Evolutionary conservation across 2,888 invertebrate genomes (phyloP).

Genomic region (Chelonus formosanus): DNA sequence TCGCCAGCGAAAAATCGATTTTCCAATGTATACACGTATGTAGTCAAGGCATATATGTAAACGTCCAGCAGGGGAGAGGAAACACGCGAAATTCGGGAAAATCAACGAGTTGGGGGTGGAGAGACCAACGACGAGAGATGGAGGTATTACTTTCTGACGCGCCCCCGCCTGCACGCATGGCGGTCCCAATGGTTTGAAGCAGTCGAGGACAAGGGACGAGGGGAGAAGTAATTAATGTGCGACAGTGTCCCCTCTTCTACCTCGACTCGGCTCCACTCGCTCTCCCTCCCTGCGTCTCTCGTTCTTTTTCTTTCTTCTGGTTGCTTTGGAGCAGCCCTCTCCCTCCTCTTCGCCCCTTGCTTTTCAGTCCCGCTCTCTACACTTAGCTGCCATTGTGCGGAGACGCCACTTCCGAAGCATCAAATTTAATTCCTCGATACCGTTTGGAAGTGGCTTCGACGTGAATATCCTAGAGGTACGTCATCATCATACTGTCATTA

Average conservation of each 20-base stretch:
- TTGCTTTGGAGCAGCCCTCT: constrained; percentile 36
- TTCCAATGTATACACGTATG: constrained; percentile 52
- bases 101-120: constrained; percentile 27
- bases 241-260: constrained; percentile 52
- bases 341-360: constrained; percentile 27
- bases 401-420: constrained; percentile 62
- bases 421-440: constrained; percentile 53
- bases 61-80: constrained; percentile 26
- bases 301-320: constrained; percentile 31
- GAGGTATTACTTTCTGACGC: constrained; percentile 45
- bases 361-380: constrained; percentile 54
- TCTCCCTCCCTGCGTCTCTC: constrained; percentile 17
- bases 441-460: constrained; percentile 39
- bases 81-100: constrained; percentile 36
- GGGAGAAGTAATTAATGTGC: constrained; percentile 63
- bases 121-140: constrained; percentile 44
- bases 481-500: constrained; percentile 20
- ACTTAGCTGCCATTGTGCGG: constrained; percentile 62
- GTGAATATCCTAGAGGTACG: constrained; percentile 33
- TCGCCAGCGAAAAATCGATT: constrained; percentile 59
- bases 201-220: constrained; percentile 38
- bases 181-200: constrained; percentile 7
- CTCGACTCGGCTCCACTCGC: constrained; percentile 26
- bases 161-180: constrained; percentile 34
- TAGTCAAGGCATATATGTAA: constrained; percentile 16